A percentile compares a stretch with the other conserved stretches of the same genome.
phyloP scores from a whole-genome alignment of 2,888 invertebrate species.

The Acanthosepion pharaonis region DNA sequence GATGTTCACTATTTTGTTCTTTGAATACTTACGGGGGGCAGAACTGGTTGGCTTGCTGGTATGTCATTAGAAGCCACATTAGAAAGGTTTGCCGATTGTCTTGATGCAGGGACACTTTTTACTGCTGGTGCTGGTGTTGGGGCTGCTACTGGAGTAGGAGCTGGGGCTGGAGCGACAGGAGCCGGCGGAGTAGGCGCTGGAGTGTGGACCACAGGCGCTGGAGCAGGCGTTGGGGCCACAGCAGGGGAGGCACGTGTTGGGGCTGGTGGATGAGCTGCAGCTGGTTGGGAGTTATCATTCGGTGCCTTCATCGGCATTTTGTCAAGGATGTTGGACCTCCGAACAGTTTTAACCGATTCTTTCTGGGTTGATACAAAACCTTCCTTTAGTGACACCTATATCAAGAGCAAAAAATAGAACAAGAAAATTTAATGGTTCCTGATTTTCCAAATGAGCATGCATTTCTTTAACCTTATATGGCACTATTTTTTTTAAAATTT shows the following conservation, averaged over 20 bases:
- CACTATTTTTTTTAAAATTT: too few species aligned
- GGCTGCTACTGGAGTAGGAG: not conserved
- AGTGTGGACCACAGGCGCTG: conserved; percentile 56
- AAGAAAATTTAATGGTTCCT: not conserved
- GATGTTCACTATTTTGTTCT: too few species aligned
- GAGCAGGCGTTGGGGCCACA: conserved; percentile 48
- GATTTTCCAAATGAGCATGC: too few species aligned
- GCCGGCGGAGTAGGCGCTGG: conserved; percentile 50
- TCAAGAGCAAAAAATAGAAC: conserved; percentile 51
- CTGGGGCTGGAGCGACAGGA: conserved; percentile 53
- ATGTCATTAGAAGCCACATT: not conserved
- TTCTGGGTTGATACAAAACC: conserved; percentile 70
- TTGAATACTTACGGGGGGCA: not conserved
- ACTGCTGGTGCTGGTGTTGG: conserved; percentile 51
- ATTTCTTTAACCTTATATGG: too few species aligned
- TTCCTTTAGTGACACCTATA: conserved; percentile 84
- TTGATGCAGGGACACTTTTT: conserved; percentile 52
- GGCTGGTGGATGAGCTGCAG: conserved; percentile 37
- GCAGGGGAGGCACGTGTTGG: conserved; percentile 49
- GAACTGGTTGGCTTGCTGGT: not conserved
- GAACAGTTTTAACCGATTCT: conserved; percentile 57
- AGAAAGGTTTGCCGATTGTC: not conserved
- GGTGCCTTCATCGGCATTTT: conserved; percentile 64
- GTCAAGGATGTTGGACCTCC: conserved; percentile 72
- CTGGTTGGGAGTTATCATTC: conserved; percentile 49